These are phyloP conservation scores for Lithobates sylvaticus DNA, from an alignment of 2,797 vertebrate genomes.

Conservation along the genomic window DNA sequence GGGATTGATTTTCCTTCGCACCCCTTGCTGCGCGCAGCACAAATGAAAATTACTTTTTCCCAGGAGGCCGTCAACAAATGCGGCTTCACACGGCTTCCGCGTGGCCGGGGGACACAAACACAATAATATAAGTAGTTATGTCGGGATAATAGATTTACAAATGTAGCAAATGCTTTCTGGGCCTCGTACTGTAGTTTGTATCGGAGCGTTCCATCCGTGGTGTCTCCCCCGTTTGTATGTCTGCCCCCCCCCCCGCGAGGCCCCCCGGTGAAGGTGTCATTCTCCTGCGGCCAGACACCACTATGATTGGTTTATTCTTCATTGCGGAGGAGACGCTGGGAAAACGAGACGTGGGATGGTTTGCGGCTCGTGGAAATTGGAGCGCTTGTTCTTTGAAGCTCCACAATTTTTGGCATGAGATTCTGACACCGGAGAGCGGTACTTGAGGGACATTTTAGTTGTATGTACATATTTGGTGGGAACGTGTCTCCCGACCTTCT, in stretches of 20 bases:
- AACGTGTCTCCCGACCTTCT: too few relatives aligned
- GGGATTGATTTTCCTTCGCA: conserved; percentile 27
- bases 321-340: neutral
- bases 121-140: conserved; percentile 2
- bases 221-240: neutral
- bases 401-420: neutral
- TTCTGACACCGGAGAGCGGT: neutral
- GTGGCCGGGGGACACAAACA: neutral
- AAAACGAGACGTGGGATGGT: neutral
- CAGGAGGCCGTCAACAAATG: conserved; percentile 25
- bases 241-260: too few relatives aligned
- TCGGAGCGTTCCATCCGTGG: neutral
- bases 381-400: neutral
- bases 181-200: neutral
- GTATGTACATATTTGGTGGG: too few relatives aligned
- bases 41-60: conserved; percentile 44
- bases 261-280: too few relatives aligned
- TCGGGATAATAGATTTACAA: neutral
- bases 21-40: conserved; percentile 26
- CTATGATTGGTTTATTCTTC: neutral
- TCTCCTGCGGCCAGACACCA: neutral
- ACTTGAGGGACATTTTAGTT: too few relatives aligned
- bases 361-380: neutral
- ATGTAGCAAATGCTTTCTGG: neutral
- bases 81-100: conserved; percentile 1